Evolutionary conservation across 2,888 invertebrate species (phyloP).

Genomic region (Lasioglossum villosulum): DNA sequence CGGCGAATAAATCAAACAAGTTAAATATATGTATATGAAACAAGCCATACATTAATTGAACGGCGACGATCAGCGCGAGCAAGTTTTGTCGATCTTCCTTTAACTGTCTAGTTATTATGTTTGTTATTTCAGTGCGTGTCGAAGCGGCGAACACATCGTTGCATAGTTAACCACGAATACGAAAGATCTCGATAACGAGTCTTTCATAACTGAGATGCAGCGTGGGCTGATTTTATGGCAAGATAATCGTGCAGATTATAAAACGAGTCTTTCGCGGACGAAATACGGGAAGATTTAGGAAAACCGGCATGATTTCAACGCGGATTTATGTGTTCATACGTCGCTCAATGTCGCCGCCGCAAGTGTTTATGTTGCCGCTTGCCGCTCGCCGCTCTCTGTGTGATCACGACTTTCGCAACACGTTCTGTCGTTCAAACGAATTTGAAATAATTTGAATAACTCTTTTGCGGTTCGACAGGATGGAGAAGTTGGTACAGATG

Average conservation of each 20-base stretch:
- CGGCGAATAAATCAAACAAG: neutral
- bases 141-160: neutral
- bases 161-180: neutral
- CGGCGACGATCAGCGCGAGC: neutral
- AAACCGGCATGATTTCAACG: no score
- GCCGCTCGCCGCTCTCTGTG: no score
- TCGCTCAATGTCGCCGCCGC: no score
- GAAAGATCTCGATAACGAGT: neutral
- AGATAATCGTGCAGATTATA: neutral
- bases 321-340: no score
- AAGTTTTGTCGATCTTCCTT: neutral
- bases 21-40: neutral
- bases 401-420: neutral
- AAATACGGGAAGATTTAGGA: neutral
- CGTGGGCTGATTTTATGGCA: neutral
- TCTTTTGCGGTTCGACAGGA: constrained; percentile 83
- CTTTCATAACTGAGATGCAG: neutral
- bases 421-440: neutral
- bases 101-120: neutral
- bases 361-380: no score
- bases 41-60: neutral
- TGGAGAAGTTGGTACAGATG: constrained; percentile 88
- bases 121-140: neutral
- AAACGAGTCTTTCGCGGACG: neutral
- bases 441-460: neutral